phyloP scores from a whole-genome alignment of 2,888 invertebrate species.

The Xanthostigma xanthostigma region DNA sequence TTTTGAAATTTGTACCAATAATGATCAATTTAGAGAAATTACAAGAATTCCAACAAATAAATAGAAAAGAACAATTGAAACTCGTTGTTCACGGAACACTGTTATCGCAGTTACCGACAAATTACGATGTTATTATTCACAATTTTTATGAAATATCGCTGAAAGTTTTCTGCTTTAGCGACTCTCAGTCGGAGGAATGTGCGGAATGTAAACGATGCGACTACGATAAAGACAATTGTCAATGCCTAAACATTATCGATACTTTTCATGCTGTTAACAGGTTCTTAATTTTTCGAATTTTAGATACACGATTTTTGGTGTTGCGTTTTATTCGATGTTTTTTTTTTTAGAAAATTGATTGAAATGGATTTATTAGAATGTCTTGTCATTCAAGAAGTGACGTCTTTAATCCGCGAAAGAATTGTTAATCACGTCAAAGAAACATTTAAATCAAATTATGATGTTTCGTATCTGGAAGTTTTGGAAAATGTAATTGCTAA shows the following conservation, averaged over 20 bases:
- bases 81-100: constrained; percentile 48
- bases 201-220: constrained; percentile 59
- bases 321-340: not conserved
- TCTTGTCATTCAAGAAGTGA: constrained; percentile 71
- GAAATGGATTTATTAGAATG: constrained; percentile 67
- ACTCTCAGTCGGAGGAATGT: constrained; percentile 40
- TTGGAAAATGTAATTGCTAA: constrained; percentile 47
- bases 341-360: constrained; percentile 38
- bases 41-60: constrained; percentile 36
- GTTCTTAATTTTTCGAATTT: constrained; percentile 22
- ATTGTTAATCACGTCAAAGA: constrained; percentile 75
- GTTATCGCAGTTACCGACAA: constrained; percentile 53
- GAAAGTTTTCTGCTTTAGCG: constrained; percentile 42
- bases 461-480: constrained; percentile 60
- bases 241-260: constrained; percentile 48
- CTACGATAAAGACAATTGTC: constrained; percentile 43
- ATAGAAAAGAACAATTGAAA: constrained; percentile 42
- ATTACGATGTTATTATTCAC: constrained; percentile 52
- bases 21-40: constrained; percentile 39
- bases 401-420: constrained; percentile 65
- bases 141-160: constrained; percentile 67
- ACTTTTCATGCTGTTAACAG: constrained; percentile 65
- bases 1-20: constrained; percentile 37
- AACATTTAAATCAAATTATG: constrained; percentile 75
- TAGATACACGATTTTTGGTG: not conserved